These are phyloP conservation scores for Cnemophilus loriae DNA, from an alignment of 2,113 vertebrate genomes.

Conservation along the genomic window DNA sequence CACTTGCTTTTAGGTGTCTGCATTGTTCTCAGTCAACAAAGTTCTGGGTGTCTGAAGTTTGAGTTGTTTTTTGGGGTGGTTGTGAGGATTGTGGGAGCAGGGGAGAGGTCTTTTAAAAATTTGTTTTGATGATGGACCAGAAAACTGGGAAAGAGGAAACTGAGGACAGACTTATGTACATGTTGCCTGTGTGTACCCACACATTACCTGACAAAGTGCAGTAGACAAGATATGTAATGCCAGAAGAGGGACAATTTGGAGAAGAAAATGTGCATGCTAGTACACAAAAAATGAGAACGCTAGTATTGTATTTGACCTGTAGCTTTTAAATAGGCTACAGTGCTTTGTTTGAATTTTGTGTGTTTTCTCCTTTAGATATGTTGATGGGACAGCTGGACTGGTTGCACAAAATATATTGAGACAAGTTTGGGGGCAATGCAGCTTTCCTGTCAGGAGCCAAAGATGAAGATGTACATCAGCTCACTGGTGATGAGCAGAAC, in stretches of 20 bases:
- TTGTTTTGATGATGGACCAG: not conserved
- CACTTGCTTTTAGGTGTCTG: not conserved
- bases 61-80: not conserved
- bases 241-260: not conserved
- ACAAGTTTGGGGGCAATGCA: not conserved
- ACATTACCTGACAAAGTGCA: not conserved
- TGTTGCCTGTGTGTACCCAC: too few species aligned
- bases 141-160: not conserved
- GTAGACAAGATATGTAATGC: not conserved
- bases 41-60: not conserved
- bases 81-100: not conserved
- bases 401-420: not conserved
- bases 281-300: not conserved
- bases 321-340: not conserved
- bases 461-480: not conserved
- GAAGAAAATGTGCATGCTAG: not conserved
- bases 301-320: not conserved
- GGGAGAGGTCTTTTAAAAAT: not conserved
- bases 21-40: not conserved
- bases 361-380: not conserved
- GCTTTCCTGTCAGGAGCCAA: not conserved
- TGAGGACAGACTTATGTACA: accelerated
- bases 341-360: not conserved
- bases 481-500: not conserved
- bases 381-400: not conserved